phyloP scores from a whole-genome alignment of 2,797 vertebrate species.

The Betta splendens region DNA sequence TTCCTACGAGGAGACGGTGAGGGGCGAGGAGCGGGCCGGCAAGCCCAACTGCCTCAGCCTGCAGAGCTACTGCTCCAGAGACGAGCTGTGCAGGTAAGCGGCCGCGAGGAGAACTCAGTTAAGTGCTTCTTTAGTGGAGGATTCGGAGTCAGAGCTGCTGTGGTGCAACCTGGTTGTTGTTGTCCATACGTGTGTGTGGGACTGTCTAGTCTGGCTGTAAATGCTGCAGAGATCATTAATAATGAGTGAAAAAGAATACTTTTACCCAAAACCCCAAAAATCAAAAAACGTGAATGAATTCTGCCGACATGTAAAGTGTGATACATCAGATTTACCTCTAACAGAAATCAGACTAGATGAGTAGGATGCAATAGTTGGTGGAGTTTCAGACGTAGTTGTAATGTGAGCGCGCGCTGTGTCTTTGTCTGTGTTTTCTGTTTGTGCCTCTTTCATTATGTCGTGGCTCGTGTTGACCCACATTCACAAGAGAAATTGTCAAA shows the following conservation, averaged over 20 bases:
- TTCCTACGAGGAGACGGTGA: conserved; percentile 82
- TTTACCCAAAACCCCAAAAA: no score
- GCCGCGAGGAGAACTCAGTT: no score
- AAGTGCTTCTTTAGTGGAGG: no score
- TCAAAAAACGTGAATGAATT: no score
- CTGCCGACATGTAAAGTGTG: no score
- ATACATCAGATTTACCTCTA: no score
- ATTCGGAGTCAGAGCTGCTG: not conserved
- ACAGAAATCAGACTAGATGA: not conserved
- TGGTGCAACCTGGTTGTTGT: not conserved
- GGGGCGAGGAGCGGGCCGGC: conserved; percentile 76
- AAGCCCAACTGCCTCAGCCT: conserved; percentile 91
- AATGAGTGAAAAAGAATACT: not conserved
- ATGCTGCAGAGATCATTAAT: conserved; percentile 24
- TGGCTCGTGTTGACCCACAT: conserved; percentile 20
- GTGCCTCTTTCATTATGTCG: not conserved
- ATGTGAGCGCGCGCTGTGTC: not conserved
- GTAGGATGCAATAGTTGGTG: not conserved
- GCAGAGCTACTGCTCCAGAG: conserved; percentile 84
- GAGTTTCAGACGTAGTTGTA: conserved; percentile 10
- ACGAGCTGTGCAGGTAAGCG: conserved; percentile 90
- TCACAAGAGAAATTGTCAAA: conserved; percentile 35
- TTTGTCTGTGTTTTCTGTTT: conserved; percentile 8
- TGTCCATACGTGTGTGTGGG: conserved; percentile 8
- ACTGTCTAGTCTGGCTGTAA: conserved; percentile 6